Percentiles rank a stretch among this genome's conserved stretches.
Evolutionary conservation across 1,140 invertebrate genomes (phyloP).

Genomic region (Popillia japonica): DNA sequence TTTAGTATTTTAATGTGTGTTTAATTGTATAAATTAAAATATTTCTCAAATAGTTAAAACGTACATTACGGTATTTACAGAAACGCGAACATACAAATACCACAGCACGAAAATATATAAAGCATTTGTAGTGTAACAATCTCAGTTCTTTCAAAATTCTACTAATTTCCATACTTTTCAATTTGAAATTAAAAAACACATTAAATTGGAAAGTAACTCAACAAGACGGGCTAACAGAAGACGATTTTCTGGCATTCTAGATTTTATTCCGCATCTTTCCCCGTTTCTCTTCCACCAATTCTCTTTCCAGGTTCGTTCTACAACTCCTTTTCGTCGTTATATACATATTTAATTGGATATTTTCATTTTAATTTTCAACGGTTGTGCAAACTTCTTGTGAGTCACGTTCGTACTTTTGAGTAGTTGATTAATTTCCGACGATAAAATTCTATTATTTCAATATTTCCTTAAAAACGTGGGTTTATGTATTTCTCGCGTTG

Average conservation of each 20-base stretch:
- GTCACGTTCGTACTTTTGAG: constrained; percentile 28
- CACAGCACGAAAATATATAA: neutral
- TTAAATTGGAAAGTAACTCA: constrained; percentile 29
- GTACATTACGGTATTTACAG: constrained; percentile 5
- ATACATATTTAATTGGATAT: constrained; percentile 32
- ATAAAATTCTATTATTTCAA: constrained; percentile 30
- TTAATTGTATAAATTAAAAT: constrained; percentile 34
- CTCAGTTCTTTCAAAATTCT: neutral
- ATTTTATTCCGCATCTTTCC: neutral
- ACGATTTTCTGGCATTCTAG: neutral
- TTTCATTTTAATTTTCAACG: constrained; percentile 29
- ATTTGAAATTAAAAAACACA: constrained; percentile 25
- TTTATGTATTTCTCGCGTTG: neutral
- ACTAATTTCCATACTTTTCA: constrained; percentile 33
- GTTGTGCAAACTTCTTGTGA: constrained; percentile 9
- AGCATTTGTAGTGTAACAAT: neutral
- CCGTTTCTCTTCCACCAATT: neutral
- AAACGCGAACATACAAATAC: neutral
- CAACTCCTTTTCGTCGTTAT: neutral
- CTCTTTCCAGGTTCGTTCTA: neutral
- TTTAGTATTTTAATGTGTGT: constrained; percentile 20
- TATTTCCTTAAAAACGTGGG: constrained; percentile 15
- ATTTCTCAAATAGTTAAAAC: neutral
- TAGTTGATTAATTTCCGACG: constrained; percentile 31
- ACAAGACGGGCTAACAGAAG: constrained; percentile 9